These are phyloP conservation scores for Bufotes viridis DNA, from an alignment of 2,797 vertebrate species.

Conservation along the genomic window DNA sequence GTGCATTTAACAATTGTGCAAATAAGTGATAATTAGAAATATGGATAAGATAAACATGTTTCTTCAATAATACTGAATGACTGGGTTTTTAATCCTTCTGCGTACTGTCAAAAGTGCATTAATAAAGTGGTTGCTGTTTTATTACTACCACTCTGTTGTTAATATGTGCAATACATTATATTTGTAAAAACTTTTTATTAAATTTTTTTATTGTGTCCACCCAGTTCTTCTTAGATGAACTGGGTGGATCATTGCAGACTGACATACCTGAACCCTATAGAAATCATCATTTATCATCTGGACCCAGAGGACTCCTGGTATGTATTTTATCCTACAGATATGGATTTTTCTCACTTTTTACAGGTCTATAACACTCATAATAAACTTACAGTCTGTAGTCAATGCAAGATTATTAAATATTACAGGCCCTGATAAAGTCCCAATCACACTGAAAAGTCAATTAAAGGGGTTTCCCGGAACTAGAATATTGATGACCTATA, in stretches of 20 bases:
- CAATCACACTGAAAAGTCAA: neutral
- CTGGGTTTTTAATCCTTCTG: neutral
- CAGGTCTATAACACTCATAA: neutral
- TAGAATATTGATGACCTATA: neutral
- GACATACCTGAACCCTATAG: neutral
- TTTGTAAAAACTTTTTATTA: neutral
- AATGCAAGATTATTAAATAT: neutral
- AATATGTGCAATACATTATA: neutral
- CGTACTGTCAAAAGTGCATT: neutral
- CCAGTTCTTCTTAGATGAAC: neutral
- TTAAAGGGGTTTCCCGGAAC: neutral
- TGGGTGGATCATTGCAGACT: neutral
- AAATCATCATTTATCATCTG: neutral
- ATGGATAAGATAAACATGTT: neutral
- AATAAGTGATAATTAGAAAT: slow-evolving; percentile 31
- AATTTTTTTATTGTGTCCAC: neutral
- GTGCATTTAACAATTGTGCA: slow-evolving; percentile 38
- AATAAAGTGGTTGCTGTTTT: slow-evolving; percentile 2
- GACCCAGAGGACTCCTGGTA: neutral
- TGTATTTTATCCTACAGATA: neutral
- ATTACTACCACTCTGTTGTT: neutral
- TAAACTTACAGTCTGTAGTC: neutral
- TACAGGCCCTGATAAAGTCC: neutral
- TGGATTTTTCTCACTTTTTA: neutral
- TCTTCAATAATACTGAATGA: neutral